Conservation (phyloP, 2,888 invertebrate species). For the Zaprionus bogoriensis region DNA sequence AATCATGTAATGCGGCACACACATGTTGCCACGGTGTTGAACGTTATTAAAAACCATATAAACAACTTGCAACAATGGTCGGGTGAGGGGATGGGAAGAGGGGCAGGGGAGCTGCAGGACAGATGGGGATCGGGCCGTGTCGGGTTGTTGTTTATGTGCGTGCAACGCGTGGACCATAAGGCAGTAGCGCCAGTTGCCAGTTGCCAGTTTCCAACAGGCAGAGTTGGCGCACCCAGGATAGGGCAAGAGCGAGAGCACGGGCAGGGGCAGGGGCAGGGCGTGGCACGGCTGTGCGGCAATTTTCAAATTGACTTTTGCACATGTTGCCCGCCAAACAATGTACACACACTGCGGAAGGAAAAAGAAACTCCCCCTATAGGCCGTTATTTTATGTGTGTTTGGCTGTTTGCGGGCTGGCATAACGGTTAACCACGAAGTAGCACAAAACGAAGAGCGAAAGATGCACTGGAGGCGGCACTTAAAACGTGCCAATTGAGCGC, state of each 20-base stretch:
- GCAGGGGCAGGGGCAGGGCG: too few relatives aligned
- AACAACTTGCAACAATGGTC: conserved; percentile 57
- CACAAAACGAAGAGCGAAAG: conserved; percentile 36
- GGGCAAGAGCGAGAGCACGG: too few relatives aligned
- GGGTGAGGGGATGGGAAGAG: not conserved
- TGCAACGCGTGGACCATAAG: conserved; percentile 16
- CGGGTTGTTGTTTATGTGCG: conserved; percentile 56
- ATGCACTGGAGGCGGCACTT: conserved; percentile 54
- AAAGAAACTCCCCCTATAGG: conserved; percentile 30
- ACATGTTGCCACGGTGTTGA: conserved; percentile 63
- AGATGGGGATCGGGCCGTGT: not conserved
- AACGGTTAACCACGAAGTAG: conserved; percentile 47
- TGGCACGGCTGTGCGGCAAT: conserved; percentile 56
- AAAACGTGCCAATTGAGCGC: conserved; percentile 66
- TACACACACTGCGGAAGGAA: conserved; percentile 22
- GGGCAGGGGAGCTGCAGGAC: not conserved
- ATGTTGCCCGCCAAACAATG: conserved; percentile 70
- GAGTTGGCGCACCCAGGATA: conserved; percentile 1
- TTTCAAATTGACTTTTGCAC: conserved; percentile 79
- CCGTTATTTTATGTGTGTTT: conserved; percentile 17
- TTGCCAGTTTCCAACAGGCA: conserved; percentile 37
- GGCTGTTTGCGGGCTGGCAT: conserved; percentile 13
- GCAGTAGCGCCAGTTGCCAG: conserved; percentile 59
- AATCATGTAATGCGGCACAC: conserved; percentile 63
- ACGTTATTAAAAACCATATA: conserved; percentile 77